These are phyloP conservation scores for Megaceryle maxima DNA, from an alignment of 2,113 vertebrate species.

Conservation along the genomic window DNA sequence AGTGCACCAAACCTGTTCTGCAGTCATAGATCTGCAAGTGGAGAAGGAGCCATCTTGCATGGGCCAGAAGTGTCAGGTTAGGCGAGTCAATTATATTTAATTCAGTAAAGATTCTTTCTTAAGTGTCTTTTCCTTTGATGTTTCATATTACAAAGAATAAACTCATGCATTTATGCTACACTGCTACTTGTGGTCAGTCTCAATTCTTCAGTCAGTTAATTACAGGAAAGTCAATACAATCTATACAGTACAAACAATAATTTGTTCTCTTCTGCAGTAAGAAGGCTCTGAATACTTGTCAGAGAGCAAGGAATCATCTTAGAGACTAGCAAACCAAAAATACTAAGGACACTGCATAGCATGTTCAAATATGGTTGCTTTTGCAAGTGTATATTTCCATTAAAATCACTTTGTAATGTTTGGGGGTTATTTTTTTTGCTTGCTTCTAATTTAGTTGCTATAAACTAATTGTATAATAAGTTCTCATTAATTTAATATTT, in stretches of 20 bases:
- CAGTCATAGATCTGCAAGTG: neutral
- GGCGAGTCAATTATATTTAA: neutral
- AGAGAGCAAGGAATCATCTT: neutral
- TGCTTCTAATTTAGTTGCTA: neutral
- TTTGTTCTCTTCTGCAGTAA: neutral
- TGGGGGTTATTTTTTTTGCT: neutral
- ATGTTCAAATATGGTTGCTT: neutral
- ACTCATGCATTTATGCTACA: neutral
- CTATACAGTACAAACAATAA: neutral
- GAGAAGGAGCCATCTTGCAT: neutral
- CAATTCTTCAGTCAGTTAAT: neutral
- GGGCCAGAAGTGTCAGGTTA: neutral
- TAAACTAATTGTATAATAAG: neutral
- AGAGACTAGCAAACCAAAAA: neutral
- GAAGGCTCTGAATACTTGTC: neutral
- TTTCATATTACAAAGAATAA: neutral
- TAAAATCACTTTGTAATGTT: neutral
- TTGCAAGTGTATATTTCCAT: neutral
- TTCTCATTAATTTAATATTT: neutral
- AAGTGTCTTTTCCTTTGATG: neutral
- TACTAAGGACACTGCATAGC: neutral
- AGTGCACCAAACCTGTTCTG: neutral
- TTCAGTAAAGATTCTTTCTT: neutral
- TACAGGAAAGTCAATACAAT: neutral
- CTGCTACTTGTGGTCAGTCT: neutral